phyloP scores from a whole-genome alignment of 2,797 vertebrate genomes.

The Morelia viridis region DNA sequence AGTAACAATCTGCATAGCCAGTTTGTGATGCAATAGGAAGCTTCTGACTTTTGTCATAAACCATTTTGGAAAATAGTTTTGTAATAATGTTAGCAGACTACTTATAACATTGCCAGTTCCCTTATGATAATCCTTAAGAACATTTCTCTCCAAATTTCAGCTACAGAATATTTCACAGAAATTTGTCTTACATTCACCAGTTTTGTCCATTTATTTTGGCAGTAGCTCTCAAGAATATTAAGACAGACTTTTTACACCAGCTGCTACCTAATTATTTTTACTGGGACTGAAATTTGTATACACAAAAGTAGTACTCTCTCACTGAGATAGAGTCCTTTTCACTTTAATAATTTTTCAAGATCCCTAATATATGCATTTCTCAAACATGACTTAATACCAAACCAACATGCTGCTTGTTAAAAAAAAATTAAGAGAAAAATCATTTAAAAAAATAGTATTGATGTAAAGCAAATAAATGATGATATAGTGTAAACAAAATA shows the following conservation, averaged over 20 bases:
- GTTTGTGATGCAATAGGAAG: conserved; percentile 28
- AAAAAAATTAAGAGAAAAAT: background rate
- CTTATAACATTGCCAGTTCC: conserved; percentile 7
- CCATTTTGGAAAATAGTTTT: conserved; percentile 15
- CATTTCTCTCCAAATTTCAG: background rate
- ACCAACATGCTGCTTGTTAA: background rate
- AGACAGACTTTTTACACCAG: background rate
- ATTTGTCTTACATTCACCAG: background rate
- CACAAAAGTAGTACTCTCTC: background rate
- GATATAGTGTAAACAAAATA: background rate
- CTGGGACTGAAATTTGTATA: background rate
- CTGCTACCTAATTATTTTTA: background rate
- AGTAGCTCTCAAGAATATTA: background rate
- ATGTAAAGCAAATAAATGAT: background rate
- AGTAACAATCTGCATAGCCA: conserved; percentile 33
- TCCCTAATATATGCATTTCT: background rate
- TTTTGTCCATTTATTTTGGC: background rate
- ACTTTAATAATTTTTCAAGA: background rate
- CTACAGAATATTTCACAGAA: background rate
- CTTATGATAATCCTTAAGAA: conserved; percentile 17
- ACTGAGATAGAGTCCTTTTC: background rate
- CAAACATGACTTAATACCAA: conserved; percentile 3
- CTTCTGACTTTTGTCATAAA: conserved; percentile 10
- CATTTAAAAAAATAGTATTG: background rate
- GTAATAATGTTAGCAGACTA: background rate